Base-by-base conservation (phyloP, 2,113 vertebrate species). In the Leuciscus idus region DNA sequence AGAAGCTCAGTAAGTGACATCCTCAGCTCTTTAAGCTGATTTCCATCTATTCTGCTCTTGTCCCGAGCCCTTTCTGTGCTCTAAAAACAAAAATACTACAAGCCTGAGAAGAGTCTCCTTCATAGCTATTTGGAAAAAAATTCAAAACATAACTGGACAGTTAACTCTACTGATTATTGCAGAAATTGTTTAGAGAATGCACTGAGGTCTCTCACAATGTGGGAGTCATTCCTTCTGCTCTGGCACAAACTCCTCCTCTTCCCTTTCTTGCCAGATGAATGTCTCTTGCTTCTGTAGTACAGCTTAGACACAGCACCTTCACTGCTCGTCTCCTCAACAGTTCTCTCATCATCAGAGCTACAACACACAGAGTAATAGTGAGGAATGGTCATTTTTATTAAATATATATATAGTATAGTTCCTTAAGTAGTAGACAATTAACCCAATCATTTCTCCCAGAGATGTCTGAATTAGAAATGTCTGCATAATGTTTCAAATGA, bases 171-270 rank as follows among this genome's bases (percentile, higher is more conserved):
- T 61, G 57, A n/a, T 30, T 28, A 59, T 17, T 66, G 15, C 28
- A 84, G 48, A 12, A 43, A 19, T 10, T 43, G 10, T 26, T 74
- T 39, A 43, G 11, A 46, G 59, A 66, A 81, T 62, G 6, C 52
- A 81, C 11, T 74, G 30, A 59, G 12, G 23, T 15, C 62, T 84
- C 85, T 88, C 36, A 89, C 88, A 50, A 57, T 52, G 21, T 6
- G 21, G 52, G 78, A 76, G 39, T 6, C 43, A 4, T 72, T 52
- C 23, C 43, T 87, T 48, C 23, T 81, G 59, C 33, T 82, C 12
- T 82, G 77, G 17, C 76, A 52, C 2, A 12, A 33, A 39, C 28
- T 36, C n/a, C 36, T 81, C 17, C 55, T 73, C 15, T 73, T 87
- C 28, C 78, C 46, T 68, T 87, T 83, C 36, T 33, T 17, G 36